Percentiles rank a stretch among this genome's conserved stretches.
These are phyloP conservation scores for Elegia similella DNA, from an alignment of 2,888 invertebrate species.

Conservation along the genomic window DNA sequence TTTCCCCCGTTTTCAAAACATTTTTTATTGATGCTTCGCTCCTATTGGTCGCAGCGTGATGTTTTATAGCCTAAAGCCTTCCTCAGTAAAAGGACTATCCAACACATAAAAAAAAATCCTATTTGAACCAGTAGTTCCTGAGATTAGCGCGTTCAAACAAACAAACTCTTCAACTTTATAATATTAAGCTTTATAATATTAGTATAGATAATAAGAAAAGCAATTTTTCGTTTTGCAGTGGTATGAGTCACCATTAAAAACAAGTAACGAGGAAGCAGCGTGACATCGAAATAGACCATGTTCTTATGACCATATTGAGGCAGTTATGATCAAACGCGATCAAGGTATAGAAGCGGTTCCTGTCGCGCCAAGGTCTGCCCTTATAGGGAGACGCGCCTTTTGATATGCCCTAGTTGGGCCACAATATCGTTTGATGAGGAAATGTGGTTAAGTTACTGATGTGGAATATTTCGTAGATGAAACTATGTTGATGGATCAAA, in stretches of 20 bases:
- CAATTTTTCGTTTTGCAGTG: not conserved
- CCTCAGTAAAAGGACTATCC: too few relatives aligned
- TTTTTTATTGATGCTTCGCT: too few relatives aligned
- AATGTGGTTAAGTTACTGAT: not conserved
- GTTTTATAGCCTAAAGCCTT: too few relatives aligned
- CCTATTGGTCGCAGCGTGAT: too few relatives aligned
- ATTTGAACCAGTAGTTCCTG: too few relatives aligned
- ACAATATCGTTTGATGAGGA: slow-evolving; percentile 1
- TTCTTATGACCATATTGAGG: not conserved
- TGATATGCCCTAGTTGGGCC: slow-evolving; percentile 6
- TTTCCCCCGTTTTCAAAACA: too few relatives aligned
- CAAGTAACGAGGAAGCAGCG: slow-evolving; percentile 22
- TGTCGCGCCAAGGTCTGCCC: not conserved
- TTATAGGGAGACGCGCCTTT: not conserved
- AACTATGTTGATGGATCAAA: too few relatives aligned
- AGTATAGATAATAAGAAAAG: too few relatives aligned
- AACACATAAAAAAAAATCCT: too few relatives aligned
- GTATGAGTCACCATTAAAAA: slow-evolving; percentile 10
- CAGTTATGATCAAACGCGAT: slow-evolving; percentile 7
- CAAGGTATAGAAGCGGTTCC: slow-evolving; percentile 1
- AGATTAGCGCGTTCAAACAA: too few relatives aligned
- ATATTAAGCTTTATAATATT: too few relatives aligned
- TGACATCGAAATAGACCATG: slow-evolving; percentile 35
- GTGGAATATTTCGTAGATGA: not conserved
- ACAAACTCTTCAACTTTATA: too few relatives aligned